Base-by-base conservation (phyloP, 2,888 invertebrate species). In the Nematopogon swammerdamellus region DNA sequence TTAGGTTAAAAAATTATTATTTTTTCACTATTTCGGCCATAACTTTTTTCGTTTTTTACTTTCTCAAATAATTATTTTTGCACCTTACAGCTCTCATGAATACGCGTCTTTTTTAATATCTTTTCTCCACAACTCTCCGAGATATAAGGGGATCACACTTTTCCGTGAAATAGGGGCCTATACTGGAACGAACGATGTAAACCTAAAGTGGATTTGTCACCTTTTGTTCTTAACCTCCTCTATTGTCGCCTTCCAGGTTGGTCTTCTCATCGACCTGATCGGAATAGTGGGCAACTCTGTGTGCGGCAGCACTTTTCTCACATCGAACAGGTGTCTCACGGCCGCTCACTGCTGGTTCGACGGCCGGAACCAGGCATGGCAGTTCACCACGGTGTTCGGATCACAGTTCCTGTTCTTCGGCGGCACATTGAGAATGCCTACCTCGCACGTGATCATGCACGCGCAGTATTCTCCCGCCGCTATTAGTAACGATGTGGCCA, bases 261-360 rank as follows among this genome's bases (percentile, higher is more conserved):
- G 65, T 30, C 58, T 66, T 1, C 52, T 67, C 42, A 56, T 8
- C 8, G 5, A 25, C 4, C 8, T 25, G 4, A n/a, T n/a, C n/a
- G n/a, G n/a, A n/a, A 18, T 44, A 54, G 1, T 47, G 44, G 61
- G 60, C 14, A 56, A 56, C 2, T 66, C 63, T 20, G 53, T 70
- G 0, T 71, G 72, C 45, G 70, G 72, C 2, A 69, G 61, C 44
- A 62, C 67, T 2, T 56, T 72, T 0, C 18, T 71, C 42, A 62
- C 53, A 18, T 2, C 50, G 2, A 56, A 54, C 47, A 59, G 63
- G 8, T 57, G 68, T 1, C 19, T 65, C 10, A 70, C 70, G 1
- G 71, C 71, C 30, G 71, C 70, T 14, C 71, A 71, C 52, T 72
- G 71, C 56, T 72, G 71, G 71, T 61, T 51, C 36, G 72, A 72